Conservation (phyloP, 1,140 invertebrate species). For the Luehdorfia chinensis region DNA sequence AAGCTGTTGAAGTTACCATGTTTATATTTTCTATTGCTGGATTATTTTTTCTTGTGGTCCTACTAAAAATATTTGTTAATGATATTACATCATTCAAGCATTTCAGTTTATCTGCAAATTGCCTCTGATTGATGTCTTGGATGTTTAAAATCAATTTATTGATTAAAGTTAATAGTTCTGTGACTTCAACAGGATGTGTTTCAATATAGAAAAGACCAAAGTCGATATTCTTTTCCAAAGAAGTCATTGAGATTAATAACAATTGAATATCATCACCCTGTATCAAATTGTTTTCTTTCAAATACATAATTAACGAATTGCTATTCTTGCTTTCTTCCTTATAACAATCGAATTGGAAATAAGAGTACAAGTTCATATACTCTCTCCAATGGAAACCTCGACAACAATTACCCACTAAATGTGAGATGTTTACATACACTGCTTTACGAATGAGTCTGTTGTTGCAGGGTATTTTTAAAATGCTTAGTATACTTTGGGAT, state of each 20-base stretch:
- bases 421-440: conserved; percentile 41
- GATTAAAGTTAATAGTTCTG: conserved; percentile 32
- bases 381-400: conserved; percentile 36
- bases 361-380: conserved; percentile 30
- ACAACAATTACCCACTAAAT: conserved; percentile 43
- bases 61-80: conserved; percentile 30
- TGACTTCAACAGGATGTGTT: conserved; percentile 26
- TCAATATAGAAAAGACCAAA: conserved; percentile 47
- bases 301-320: conserved; percentile 30
- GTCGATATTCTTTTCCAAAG: conserved; percentile 35
- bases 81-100: conserved; percentile 44
- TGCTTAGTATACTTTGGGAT: conserved; percentile 28
- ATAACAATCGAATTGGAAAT: conserved; percentile 18
- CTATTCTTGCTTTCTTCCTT: conserved; percentile 10
- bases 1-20: conserved; percentile 20
- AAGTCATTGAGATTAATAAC: conserved; percentile 31
- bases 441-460: conserved; percentile 53
- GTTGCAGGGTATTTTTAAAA: conserved; percentile 55
- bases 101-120: conserved; percentile 45
- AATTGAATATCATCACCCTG: conserved; percentile 26
- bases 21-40: conserved; percentile 23
- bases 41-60: conserved; percentile 22
- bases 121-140: conserved; percentile 33
- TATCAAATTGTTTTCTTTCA: conserved; percentile 29
- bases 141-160: conserved; percentile 36